Conservation (phyloP, 2,113 vertebrate species). For the Pica pica region DNA sequence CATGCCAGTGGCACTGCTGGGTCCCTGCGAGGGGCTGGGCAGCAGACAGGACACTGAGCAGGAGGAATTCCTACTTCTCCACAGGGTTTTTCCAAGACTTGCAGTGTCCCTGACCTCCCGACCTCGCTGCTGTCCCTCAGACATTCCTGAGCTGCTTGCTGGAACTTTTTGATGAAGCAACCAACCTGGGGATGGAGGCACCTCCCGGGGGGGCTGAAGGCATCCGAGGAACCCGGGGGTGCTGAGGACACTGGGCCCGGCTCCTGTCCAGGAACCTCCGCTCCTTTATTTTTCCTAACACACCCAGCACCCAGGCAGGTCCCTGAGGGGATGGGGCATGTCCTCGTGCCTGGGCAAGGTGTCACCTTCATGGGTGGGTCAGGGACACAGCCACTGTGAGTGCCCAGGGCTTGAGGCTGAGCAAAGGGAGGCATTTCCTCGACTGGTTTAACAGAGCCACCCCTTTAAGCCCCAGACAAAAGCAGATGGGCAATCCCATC, state of each 20-base stretch:
- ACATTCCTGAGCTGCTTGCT: constrained; percentile 15
- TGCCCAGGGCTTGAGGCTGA: neutral
- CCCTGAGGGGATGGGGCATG: neutral
- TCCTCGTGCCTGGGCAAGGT: neutral
- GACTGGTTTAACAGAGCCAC: neutral
- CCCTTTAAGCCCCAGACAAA: neutral
- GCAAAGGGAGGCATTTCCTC: neutral
- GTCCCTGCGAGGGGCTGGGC: neutral
- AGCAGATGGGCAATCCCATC: neutral
- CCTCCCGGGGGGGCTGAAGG: neutral
- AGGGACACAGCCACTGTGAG: neutral
- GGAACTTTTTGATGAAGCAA: neutral
- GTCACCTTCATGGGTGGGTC: neutral
- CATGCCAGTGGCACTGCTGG: neutral
- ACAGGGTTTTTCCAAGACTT: neutral
- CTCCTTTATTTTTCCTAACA: neutral
- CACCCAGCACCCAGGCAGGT: neutral
- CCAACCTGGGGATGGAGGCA: neutral
- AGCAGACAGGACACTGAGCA: neutral
- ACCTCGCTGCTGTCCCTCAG: neutral
- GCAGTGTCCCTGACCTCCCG: neutral
- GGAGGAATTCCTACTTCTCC: neutral
- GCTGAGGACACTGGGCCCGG: neutral
- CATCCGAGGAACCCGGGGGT: neutral
- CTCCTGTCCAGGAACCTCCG: neutral